Evolutionary conservation across 2,113 vertebrate species (phyloP).

Genomic region (Emydocephalus ijimae): DNA sequence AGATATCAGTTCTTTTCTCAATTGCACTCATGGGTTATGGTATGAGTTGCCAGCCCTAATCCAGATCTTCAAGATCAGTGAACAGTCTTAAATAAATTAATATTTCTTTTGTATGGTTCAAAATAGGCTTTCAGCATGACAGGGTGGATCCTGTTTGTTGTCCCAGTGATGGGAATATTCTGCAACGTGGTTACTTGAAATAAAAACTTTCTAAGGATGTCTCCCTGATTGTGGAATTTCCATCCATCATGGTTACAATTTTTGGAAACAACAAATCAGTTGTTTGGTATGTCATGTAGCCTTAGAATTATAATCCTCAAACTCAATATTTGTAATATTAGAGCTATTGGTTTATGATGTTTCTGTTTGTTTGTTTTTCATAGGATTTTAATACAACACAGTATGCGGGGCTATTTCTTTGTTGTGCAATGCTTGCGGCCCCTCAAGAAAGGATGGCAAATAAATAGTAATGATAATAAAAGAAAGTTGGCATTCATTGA

Average conservation of each 20-base stretch:
- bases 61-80: not conserved
- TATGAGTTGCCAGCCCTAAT: not conserved
- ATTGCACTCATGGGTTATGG: not conserved
- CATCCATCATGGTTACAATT: not conserved
- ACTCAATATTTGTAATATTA: not conserved
- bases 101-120: not conserved
- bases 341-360: not conserved
- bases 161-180: not conserved
- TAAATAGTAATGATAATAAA: not conserved
- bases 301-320: not conserved
- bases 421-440: not conserved
- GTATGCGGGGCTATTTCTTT: not conserved
- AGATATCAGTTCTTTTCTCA: not conserved
- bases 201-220: not conserved
- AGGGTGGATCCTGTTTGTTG: not conserved
- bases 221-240: not conserved
- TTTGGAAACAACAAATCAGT: not conserved
- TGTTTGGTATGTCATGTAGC: not conserved
- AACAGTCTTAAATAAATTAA: not conserved
- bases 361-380: not conserved
- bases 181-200: not conserved
- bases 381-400: not conserved
- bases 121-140: not conserved
- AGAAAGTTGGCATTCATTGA: not conserved
- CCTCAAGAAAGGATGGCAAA: not conserved